Base-by-base conservation (phyloP, 2,888 invertebrate genomes). In the Patella ulyssiponensis region DNA sequence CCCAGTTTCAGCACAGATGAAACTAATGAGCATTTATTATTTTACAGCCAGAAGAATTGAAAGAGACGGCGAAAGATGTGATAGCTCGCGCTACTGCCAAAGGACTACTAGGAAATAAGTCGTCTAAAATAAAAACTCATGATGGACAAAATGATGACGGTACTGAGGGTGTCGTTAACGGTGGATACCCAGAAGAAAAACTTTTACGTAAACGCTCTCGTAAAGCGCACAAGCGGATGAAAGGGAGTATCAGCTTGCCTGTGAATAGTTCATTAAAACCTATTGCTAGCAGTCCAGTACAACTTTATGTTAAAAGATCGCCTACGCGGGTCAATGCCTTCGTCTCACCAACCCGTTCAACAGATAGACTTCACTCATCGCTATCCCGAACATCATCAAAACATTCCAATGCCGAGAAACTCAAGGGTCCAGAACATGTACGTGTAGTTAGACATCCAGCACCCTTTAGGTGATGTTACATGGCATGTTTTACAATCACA, bases 361-460 rank as follows among this genome's bases (percentile, higher is more conserved):
- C 54, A 17, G 56, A 53, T 33, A 27, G 71, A 9, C 20, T 56
- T 44, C 76, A 76, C 64, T 44, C 52, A 54, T 70, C 23, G 23
- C 64, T 58, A 56, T 64, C 71, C 20, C 33, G 69, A 56, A 53
- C 51, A 56, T 52, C 71, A 11, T 58, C 69, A 9, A 52, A 64
- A 54, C 53, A 51, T 3, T 51, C 69, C 12, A 78, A 9, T 77
- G 79, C 77, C 80, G 81, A 78, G 81, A 82, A 64, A 83, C 74
- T n/a, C 33, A n/a, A 27, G 12, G 71, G 76, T 1, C 82, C 88
- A 0, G 89, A 88, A 70, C 86, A 88, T 74, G 76, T 82, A 12
- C 86, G 86, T 78, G 86, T 88, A 20, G 84, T 89, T 23, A 87
- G 88, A 74, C 89, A 88, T 75, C 89, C 88, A 0, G 86, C 85